Evolutionary conservation across 2,888 invertebrate genomes (phyloP).

Genomic region (Achlya flavicornis): DNA sequence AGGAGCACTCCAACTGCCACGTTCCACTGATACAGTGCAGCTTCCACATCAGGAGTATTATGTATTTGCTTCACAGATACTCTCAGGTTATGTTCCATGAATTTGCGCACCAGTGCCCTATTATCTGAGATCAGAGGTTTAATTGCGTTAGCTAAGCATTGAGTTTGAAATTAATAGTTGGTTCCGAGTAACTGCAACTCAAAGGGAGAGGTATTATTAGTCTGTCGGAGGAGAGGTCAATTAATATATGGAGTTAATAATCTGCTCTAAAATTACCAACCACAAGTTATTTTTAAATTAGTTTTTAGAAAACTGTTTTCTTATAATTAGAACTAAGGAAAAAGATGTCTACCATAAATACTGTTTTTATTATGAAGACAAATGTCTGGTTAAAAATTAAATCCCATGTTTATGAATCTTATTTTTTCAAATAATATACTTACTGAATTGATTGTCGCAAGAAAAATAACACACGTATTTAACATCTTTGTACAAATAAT

Average conservation of each 20-base stretch:
- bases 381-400: too few relatives aligned
- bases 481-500: conserved; percentile 46
- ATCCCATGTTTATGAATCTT: too few relatives aligned
- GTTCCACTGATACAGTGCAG: conserved; percentile 40
- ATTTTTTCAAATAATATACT: too few relatives aligned
- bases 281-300: not conserved
- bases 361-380: too few relatives aligned
- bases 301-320: too few relatives aligned
- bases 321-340: too few relatives aligned
- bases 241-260: not conserved
- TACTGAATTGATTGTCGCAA: conserved; percentile 47
- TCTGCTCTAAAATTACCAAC: too few relatives aligned
- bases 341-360: too few relatives aligned
- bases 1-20: conserved; percentile 52
- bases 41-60: conserved; percentile 24
- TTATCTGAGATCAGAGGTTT: conserved; percentile 29
- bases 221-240: not conserved
- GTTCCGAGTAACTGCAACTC: not conserved
- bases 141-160: conserved; percentile 14
- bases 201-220: too few relatives aligned
- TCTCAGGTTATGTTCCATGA: conserved; percentile 37
- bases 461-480: conserved; percentile 52
- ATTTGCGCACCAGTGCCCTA: conserved; percentile 28
- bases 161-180: not conserved
- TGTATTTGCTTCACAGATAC: conserved; percentile 40